Conservation (phyloP, 2,113 vertebrate genomes). For the Bungarus multicinctus region DNA sequence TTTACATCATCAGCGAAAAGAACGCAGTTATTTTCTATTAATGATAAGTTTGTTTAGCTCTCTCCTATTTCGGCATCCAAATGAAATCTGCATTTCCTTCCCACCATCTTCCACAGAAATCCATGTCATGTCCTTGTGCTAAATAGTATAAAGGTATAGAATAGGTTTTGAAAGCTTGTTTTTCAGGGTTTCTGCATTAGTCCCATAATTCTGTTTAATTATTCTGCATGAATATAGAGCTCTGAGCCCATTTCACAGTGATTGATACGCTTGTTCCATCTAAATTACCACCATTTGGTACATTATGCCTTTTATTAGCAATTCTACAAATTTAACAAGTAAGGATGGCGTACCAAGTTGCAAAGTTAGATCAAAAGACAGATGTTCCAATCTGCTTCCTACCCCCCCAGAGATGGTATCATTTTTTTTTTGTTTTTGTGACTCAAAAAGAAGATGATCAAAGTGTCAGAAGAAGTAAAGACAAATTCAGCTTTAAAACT, state of each 20-base stretch:
- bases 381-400: constrained; percentile 44
- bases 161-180: constrained; percentile 49
- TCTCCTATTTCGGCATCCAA: neutral
- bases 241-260: constrained; percentile 56
- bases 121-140: constrained; percentile 47
- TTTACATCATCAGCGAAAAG: no score
- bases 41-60: neutral
- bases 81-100: constrained; percentile 7
- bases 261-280: constrained; percentile 54
- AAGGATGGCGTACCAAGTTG: constrained; percentile 42
- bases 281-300: constrained; percentile 64
- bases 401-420: constrained; percentile 27
- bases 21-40: no score
- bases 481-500: constrained; percentile 15
- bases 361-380: constrained; percentile 43
- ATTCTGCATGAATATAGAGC: constrained; percentile 58
- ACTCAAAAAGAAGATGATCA: constrained; percentile 43
- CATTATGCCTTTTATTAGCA: constrained; percentile 60
- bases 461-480: constrained; percentile 26
- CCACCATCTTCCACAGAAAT: constrained; percentile 46
- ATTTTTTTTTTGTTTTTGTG: constrained; percentile 22
- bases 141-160: constrained; percentile 34
- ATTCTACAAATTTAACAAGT: constrained; percentile 59
- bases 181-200: constrained; percentile 47
- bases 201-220: constrained; percentile 53